Conservation (phyloP, 2,113 vertebrate genomes). For the Hassar affinis region DNA sequence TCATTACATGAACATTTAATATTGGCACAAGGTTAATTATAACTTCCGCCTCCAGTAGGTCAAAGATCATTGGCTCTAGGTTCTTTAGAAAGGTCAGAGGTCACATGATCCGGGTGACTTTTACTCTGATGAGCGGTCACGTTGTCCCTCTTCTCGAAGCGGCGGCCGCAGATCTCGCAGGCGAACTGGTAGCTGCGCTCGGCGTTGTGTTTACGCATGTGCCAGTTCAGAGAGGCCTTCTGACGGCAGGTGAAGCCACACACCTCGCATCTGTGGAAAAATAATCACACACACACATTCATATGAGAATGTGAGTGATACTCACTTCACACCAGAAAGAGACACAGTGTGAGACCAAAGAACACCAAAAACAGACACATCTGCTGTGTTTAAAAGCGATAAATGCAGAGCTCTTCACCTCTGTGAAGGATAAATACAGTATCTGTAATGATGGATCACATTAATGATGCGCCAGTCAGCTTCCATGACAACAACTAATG, state of each 20-base stretch:
- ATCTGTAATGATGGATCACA: not conserved
- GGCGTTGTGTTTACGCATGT: slow-evolving; percentile 77
- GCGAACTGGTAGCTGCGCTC: slow-evolving; percentile 74
- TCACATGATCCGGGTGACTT: slow-evolving; percentile 67
- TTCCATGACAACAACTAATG: not conserved
- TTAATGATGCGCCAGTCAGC: not conserved
- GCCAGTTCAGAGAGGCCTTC: slow-evolving; percentile 86
- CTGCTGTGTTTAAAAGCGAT: not conserved
- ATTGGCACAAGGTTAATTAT: not conserved
- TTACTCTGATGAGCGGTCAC: slow-evolving; percentile 79
- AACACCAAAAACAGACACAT: not conserved
- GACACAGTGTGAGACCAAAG: not conserved
- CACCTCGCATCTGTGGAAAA: slow-evolving; percentile 75
- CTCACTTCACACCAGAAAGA: not conserved
- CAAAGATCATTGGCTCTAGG: not conserved
- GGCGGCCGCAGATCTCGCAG: slow-evolving; percentile 78
- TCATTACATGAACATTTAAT: not conserved
- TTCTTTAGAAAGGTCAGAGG: not conserved
- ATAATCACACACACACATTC: slow-evolving; percentile 1
- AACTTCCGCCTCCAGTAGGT: not conserved
- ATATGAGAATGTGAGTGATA: not conserved
- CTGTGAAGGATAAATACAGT: too few species aligned
- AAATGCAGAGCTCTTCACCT: too few species aligned
- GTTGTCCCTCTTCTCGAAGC: slow-evolving; percentile 81
- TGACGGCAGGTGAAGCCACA: slow-evolving; percentile 83